These are phyloP conservation scores for Trichonephila clavata DNA, from an alignment of 1,140 invertebrate genomes.

Conservation along the genomic window DNA sequence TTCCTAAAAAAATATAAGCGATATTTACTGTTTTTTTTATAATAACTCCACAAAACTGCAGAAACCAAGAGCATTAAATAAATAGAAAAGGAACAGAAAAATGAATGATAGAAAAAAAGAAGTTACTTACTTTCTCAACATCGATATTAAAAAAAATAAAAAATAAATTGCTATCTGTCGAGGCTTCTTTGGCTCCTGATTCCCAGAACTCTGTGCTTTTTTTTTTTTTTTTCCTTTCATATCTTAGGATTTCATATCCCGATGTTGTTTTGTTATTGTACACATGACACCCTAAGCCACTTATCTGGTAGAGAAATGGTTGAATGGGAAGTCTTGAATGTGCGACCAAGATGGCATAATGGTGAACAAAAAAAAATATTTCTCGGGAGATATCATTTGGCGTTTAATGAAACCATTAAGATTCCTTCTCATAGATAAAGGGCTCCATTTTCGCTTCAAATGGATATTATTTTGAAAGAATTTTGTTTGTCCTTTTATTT, in stretches of 20 bases:
- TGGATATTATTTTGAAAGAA: not conserved
- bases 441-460: not conserved
- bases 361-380: not conserved
- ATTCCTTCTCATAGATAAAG: not conserved
- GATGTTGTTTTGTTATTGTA: not conserved
- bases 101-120: not conserved
- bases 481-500: not conserved
- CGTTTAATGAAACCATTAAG: slow-evolving; percentile 47
- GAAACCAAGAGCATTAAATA: not conserved
- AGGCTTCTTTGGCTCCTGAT: not conserved
- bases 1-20: not conserved
- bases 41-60: not conserved
- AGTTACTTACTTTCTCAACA: not conserved
- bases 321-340: not conserved
- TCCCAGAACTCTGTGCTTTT: not conserved
- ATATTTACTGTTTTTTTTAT: not conserved
- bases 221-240: not conserved
- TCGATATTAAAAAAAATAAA: not conserved
- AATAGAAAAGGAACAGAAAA: not conserved
- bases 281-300: slow-evolving; percentile 14
- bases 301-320: not conserved
- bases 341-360: not conserved
- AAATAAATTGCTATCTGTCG: not conserved
- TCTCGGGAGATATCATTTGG: not conserved
- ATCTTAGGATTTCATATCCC: not conserved